Percentiles rank a stretch among this genome's conserved stretches.
These are phyloP conservation scores for Chironomus tepperi DNA, from an alignment of 1,140 invertebrate genomes.

Conservation along the genomic window DNA sequence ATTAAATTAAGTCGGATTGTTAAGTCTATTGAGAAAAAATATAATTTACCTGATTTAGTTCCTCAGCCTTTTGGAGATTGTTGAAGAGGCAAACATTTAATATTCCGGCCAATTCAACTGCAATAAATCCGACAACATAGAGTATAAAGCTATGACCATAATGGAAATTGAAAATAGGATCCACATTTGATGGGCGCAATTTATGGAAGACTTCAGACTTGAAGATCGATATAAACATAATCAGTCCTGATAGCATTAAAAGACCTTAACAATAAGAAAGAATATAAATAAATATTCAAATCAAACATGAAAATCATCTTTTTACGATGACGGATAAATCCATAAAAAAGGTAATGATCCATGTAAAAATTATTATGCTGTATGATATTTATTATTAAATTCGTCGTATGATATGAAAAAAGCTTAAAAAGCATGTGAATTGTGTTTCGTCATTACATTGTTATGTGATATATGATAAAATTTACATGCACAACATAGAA, in stretches of 20 bases:
- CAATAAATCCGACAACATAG: slow-evolving; percentile 74
- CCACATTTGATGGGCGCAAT: slow-evolving; percentile 66
- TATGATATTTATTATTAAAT: neutral
- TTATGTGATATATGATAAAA: no score
- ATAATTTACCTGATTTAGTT: neutral
- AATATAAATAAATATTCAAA: slow-evolving; percentile 23
- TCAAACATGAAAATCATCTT: slow-evolving; percentile 4
- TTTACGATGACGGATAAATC: neutral
- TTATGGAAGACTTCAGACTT: slow-evolving; percentile 84
- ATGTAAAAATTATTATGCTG: neutral
- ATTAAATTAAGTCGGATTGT: no score
- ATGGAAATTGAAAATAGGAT: slow-evolving; percentile 70
- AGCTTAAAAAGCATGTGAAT: neutral
- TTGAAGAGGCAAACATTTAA: slow-evolving; percentile 81
- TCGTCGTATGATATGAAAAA: neutral
- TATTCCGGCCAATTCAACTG: slow-evolving; percentile 73
- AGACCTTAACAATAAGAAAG: slow-evolving; percentile 53
- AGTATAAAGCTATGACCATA: slow-evolving; percentile 83
- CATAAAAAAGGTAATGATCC: neutral
- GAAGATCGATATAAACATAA: slow-evolving; percentile 87
- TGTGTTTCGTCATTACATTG: no score
- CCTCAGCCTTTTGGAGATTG: slow-evolving; percentile 49
- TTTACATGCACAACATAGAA: no score
- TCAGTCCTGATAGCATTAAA: slow-evolving; percentile 76
- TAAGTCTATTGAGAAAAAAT: no score